Base-by-base conservation (phyloP, 2,888 invertebrate genomes). In the Drosophila neonasuta region DNA sequence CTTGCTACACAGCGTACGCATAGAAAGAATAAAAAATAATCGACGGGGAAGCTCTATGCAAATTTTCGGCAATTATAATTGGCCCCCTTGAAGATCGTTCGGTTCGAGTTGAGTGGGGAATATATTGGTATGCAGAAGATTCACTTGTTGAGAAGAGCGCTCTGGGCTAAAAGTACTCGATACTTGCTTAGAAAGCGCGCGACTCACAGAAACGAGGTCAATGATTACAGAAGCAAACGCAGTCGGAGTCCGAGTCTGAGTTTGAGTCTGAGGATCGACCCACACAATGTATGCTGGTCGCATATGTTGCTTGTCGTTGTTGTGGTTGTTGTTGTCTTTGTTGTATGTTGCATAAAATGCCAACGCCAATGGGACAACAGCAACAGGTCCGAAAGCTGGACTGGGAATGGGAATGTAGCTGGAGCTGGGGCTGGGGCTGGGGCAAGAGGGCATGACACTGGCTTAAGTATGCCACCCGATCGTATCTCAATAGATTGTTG, bases 161-260 rank as follows among this genome's bases (percentile, higher is more conserved):
- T 36, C n/a, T 36, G 36, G 36, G 36, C 36, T n/a, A 6, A 36
- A 36, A 36, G 44, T 24, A 36, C 51, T 39, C 39, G 51, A 13
- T 34, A 55, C 13, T 54, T 32, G 71, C 65, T 59, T 79, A 81
- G 85, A 80, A 84, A 80, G 69, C 71, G 55, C 44, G 44, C 24
- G 55, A 55, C 44, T 34, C 54, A 15, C 11, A 67, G 52, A 73
- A 80, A 71, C 71, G 73, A 62, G 85, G 80, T 84, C 80, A 80
- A 81, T 79, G 73, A 81, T 79, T 73, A 79, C 74, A 70, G 54
- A 56, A 58, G 56, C 59, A 57, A 39, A 41, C 46, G 36, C 49
- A 52, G 61, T 49, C 64, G 65, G 58, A 59, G 32, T 49, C 9
- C 17, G 49, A 52, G 30, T n/a, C 11, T 1, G 52, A 20, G 36